Conservation (phyloP, 2,113 vertebrate genomes). For the Chaetodon trifascialis region DNA sequence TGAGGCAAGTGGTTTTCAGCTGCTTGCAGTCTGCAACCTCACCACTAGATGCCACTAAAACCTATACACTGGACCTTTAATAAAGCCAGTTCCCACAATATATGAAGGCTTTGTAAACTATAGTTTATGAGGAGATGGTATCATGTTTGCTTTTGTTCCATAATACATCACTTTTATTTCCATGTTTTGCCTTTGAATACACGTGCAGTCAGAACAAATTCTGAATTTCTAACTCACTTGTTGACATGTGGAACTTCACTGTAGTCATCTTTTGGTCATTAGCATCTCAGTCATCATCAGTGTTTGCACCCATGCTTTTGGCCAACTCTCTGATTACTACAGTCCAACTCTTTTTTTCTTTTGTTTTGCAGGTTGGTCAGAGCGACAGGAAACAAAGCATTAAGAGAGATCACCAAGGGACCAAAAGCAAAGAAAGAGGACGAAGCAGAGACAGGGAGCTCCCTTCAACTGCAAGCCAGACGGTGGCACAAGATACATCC, state of each 20-base stretch:
- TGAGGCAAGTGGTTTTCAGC: no score
- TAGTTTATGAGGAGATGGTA: background rate
- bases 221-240: constrained; percentile 2
- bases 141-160: background rate
- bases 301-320: constrained; percentile 33
- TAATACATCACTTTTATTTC: background rate
- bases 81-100: no score
- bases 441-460: constrained; percentile 48
- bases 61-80: no score
- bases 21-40: no score
- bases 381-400: constrained; percentile 62
- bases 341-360: constrained; percentile 25
- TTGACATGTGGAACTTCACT: constrained; percentile 31
- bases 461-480: constrained; percentile 65
- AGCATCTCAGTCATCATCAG: constrained; percentile 52
- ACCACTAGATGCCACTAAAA: no score
- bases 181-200: background rate
- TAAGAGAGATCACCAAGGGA: constrained; percentile 56
- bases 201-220: constrained; percentile 4
- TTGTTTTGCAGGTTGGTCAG: constrained; percentile 59
- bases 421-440: constrained; percentile 50
- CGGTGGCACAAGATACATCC: constrained; percentile 75
- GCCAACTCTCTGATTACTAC: constrained; percentile 42
- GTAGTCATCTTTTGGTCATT: constrained; percentile 45
- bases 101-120: background rate